Evolutionary conservation across 1,140 invertebrate species (phyloP), one percentile per base, ranked within the genome.

Genomic region (Eulimnadia texana): DNA sequence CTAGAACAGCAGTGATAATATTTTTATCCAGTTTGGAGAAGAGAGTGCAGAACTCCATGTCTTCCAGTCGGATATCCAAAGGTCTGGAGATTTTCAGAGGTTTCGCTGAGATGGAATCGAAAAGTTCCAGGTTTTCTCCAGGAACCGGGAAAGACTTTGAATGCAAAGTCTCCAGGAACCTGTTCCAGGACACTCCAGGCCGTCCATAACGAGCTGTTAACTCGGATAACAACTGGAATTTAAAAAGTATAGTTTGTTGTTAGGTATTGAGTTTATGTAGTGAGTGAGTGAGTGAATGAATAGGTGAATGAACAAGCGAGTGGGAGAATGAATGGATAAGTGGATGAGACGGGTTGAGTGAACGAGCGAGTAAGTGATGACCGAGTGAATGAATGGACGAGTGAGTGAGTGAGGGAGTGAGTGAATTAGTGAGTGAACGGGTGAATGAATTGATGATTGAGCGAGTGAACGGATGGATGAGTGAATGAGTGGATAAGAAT

Each of bases 1-100:
- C 79, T 70, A 89, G 86, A 6, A 88, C 76, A 71, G 85, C 81
- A 42, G 87, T 72, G 25, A 87, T 72, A 10, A 80, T 72, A 50
- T 80, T 76, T 1, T 81, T 72, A 50, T 81, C 79, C 16, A 88
- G 70, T 2, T 74, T 71, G 49, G 80, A 75, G 56, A 87, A 75
- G 25, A 88, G 70, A 25, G 75, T 71, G 2, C 78, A 80, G 29
- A 85, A 68, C 68, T 82, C 81, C 64, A 77, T 74, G 64, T 83
- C 81, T 63, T 84, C 82, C 3, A 80, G 71, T 56, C 82, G 70
- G 11, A 79, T 78, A 72, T 86, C 83, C 59, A 79, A 72, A 27
- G 82, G 78, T 50, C 83, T 66, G 62, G 65, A 47, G 16, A 71
- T 68, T 64, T 66, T 71, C 6, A 42, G 6, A 63, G 62, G 62